phyloP scores from a whole-genome alignment of 92 coral and sea anemone genomes.

The Actinernus sp. region DNA sequence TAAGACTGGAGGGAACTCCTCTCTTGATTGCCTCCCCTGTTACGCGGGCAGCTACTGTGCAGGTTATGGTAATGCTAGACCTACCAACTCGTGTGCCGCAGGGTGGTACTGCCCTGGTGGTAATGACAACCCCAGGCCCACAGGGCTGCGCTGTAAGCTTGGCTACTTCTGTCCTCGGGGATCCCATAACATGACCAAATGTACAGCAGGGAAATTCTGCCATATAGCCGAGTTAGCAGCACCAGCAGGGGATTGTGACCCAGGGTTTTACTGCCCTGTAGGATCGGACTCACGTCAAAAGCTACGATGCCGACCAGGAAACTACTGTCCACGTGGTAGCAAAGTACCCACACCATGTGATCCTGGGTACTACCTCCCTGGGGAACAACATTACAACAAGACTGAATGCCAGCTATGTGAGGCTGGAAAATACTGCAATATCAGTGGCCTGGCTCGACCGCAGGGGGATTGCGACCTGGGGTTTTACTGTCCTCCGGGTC shows the following conservation, averaged over 20 bases:
- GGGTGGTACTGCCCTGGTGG: conserved; percentile 99
- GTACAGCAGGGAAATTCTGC: conserved; percentile 87
- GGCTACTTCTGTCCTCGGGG: conserved; percentile 81
- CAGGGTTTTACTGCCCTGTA: conserved; percentile 92
- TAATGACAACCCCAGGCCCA: conserved; percentile 56
- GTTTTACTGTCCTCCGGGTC: conserved; percentile 93
- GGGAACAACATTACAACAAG: conserved; percentile 70
- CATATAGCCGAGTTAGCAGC: conserved; percentile 44
- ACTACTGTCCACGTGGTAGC: conserved; percentile 87
- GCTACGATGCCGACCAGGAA: conserved; percentile 74
- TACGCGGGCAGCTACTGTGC: conserved; percentile 84
- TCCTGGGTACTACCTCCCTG: conserved; percentile 88
- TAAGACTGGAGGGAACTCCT: conserved; percentile 76
- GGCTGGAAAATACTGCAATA: conserved; percentile 90
- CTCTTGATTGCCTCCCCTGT: conserved; percentile 82
- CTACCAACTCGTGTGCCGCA: conserved; percentile 86
- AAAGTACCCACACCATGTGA: conserved; percentile 69
- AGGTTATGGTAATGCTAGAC: conserved; percentile 78
- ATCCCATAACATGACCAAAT: conserved; percentile 86
- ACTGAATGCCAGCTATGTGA: conserved; percentile 77
- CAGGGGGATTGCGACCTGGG: conserved; percentile 84
- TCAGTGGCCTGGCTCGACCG: conserved; percentile 78
- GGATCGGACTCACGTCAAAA: conserved; percentile 78
- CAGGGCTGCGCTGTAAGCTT: conserved; percentile 53
- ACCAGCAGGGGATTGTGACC: conserved; percentile 79